Base-by-base conservation (phyloP, 2,888 invertebrate genomes). In the Laspeyria flexula region DNA sequence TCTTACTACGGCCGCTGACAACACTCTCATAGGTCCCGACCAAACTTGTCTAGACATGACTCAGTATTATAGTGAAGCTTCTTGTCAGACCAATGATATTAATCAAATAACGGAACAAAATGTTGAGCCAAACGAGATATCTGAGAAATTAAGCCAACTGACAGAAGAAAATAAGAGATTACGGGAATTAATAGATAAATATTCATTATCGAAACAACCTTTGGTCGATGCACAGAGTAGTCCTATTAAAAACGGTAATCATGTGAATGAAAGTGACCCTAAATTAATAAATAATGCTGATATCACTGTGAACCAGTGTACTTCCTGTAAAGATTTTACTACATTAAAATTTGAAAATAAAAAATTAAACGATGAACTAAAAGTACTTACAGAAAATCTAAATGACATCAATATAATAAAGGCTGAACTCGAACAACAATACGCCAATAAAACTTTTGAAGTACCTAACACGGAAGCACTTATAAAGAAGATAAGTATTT, bases 1-100 rank as follows among this genome's bases (percentile, higher is more conserved):
- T 1, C 54, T 89, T 38, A 80, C 83, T 5, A 85, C 86, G 27
- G 73, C 75, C 25, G 77, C 77, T 18, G 85, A 90, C 62, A 88
- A 82, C 49, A 90, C 90, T 41, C 60, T 89, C 23, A 63, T 78
- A 25, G 80, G 77, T 4, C 77, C 78, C 58, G 88, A 90, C 53
- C 86, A 88, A 73, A 88, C 86, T 5, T 84, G 84, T 58, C 77
- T 87, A 52, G 87, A 90, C 61, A 61, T 81, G 27, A 86, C 86
- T 29, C 85, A 85, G 56, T 77, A 73, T 60, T 81, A 73, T 43
- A 83, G 66, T 46, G 90, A 90, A 64, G 77, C 73, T 33, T 75
- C 75, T 30, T 79, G 77, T 65, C 84, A 84, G 69, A 81, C 77
- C 7, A 63, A 69, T 49, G 78, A 79, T 13, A 40, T 64, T 7